Evolutionary conservation across 2,888 invertebrate genomes (phyloP).

Genomic region (Macrosoma leucophasiata): DNA sequence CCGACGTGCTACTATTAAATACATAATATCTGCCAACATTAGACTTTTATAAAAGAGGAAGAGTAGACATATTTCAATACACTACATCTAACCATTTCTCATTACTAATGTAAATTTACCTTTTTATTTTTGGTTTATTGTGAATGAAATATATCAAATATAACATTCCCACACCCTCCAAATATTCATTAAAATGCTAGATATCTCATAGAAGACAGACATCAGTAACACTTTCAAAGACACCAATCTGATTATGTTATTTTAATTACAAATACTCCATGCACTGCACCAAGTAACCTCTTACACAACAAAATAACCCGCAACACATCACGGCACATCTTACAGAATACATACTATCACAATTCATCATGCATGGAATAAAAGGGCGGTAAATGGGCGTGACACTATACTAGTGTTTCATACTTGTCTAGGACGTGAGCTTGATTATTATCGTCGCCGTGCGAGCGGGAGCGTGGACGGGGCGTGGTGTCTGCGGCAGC

Average conservation of each 20-base stretch:
- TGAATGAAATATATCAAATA: conserved; percentile 22
- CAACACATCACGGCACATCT: too few species aligned
- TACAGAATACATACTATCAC: conserved; percentile 34
- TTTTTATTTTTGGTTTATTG: conserved; percentile 47
- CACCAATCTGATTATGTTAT: too few species aligned
- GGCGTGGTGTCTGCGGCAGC: conserved; percentile 37
- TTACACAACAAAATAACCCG: too few species aligned
- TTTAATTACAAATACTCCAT: conserved; percentile 36
- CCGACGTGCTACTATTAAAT: too few species aligned
- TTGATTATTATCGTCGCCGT: conserved; percentile 55
- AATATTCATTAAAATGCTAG: too few species aligned
- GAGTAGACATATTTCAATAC: conserved; percentile 30
- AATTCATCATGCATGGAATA: conserved; percentile 35
- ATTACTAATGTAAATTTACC: conserved; percentile 24
- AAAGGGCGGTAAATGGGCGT: conserved; percentile 23
- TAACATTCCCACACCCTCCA: conserved; percentile 13
- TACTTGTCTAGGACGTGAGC: conserved; percentile 68
- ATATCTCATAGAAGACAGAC: too few species aligned
- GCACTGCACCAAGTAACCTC: conserved; percentile 37
- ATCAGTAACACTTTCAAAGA: too few species aligned
- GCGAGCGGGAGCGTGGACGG: conserved; percentile 57
- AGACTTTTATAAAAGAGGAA: conserved; percentile 24
- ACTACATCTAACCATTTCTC: conserved; percentile 31
- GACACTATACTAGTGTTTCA: conserved; percentile 62
- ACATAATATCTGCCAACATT: conserved; percentile 29